A percentile compares a stretch with the other conserved stretches of the same genome.
phyloP scores from a whole-genome alignment of 2,797 vertebrate species.

The Fratercula arctica region DNA sequence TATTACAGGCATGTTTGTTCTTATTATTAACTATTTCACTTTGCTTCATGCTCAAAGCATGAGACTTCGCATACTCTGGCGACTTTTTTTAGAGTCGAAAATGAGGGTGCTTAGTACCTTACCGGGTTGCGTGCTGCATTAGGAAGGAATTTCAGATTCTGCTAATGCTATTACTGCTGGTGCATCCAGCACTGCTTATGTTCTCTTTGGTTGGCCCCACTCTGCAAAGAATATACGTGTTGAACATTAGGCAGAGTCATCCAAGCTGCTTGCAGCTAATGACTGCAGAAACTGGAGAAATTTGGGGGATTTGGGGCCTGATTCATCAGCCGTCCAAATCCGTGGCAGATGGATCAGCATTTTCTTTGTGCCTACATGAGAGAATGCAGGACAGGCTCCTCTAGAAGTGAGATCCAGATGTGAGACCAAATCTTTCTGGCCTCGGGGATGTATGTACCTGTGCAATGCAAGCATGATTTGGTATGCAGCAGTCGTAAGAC shows the following conservation, averaged over 20 bases:
- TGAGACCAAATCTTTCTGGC: neutral
- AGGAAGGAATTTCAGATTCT: slow-evolving; percentile 70
- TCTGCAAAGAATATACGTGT: neutral
- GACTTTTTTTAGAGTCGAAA: neutral
- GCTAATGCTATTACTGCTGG: slow-evolving; percentile 61
- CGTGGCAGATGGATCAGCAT: neutral
- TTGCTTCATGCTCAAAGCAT: neutral
- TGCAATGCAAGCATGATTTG: neutral
- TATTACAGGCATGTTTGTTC: neutral
- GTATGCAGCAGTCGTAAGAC: neutral
- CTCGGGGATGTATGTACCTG: neutral
- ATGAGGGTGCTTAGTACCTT: neutral
- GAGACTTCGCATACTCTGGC: neutral
- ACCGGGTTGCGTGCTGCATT: neutral
- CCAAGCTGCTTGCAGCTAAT: neutral
- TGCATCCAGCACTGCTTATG: slow-evolving; percentile 28
- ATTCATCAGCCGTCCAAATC: neutral
- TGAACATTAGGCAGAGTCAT: neutral
- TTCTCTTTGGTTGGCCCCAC: slow-evolving; percentile 42
- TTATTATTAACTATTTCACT: neutral
- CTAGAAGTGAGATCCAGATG: neutral
- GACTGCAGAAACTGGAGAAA: neutral
- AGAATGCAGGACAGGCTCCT: neutral
- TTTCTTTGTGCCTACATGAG: neutral
- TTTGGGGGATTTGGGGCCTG: neutral